Conservation (phyloP, 2,797 vertebrate species). For the Anableps anableps region DNA sequence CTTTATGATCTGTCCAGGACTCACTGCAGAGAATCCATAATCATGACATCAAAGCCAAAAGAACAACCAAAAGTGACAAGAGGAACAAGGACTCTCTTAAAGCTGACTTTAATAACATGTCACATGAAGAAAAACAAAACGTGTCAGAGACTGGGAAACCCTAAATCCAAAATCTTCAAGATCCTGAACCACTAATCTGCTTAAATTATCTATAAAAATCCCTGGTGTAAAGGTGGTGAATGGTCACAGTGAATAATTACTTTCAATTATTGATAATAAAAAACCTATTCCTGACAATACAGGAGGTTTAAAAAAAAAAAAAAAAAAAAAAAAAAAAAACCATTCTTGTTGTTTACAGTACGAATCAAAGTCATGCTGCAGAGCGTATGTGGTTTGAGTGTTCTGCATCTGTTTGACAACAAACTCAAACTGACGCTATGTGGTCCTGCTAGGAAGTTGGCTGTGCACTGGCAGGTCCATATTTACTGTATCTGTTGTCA, state of each 20-base stretch:
- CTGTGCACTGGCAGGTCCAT: not conserved
- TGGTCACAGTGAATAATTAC: not conserved
- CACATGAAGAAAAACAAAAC: not conserved
- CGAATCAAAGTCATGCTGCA: not conserved
- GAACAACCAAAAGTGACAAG: conserved; percentile 5
- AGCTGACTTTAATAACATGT: not conserved
- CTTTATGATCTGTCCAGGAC: not conserved
- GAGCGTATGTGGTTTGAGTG: not conserved
- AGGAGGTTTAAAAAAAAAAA: not conserved
- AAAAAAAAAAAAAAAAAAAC: no score
- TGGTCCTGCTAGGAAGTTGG: not conserved
- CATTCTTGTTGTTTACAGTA: not conserved
- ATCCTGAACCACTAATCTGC: not conserved
- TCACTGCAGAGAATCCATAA: conserved; percentile 1
- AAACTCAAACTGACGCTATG: conserved; percentile 7
- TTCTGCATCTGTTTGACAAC: conserved; percentile 1
- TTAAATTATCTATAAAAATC: not conserved
- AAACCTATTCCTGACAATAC: not conserved
- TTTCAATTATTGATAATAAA: not conserved
- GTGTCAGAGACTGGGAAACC: not conserved
- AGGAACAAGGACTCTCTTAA: conserved; percentile 4
- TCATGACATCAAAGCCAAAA: not conserved
- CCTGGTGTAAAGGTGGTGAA: not conserved
- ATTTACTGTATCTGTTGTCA: conserved; percentile 4
- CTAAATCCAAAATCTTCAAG: not conserved